Evolutionary conservation across 2,113 vertebrate species (phyloP).

Genomic region (Amazona guildingii): DNA sequence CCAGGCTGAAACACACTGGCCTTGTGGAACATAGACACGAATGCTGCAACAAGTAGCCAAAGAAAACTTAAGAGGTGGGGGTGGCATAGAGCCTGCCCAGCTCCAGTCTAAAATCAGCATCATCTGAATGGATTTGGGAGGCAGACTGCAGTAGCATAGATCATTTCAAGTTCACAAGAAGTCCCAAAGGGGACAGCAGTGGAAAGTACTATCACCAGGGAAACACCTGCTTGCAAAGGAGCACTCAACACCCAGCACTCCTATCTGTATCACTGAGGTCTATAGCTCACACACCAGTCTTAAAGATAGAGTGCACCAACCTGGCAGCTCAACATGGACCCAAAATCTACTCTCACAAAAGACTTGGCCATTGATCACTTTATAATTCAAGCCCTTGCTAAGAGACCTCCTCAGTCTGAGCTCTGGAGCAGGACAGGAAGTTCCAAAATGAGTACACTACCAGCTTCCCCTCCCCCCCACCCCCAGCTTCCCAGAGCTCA

Average conservation of each 20-base stretch:
- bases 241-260: background rate
- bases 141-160: background rate
- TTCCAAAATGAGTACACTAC: background rate
- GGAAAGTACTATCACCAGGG: background rate
- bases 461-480: no score
- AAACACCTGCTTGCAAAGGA: background rate
- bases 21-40: background rate
- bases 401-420: background rate
- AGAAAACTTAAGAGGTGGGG: background rate
- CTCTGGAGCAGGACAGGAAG: background rate
- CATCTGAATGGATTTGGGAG: background rate
- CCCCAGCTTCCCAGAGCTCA: background rate
- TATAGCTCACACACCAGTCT: background rate
- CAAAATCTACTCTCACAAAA: background rate
- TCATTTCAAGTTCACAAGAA: background rate
- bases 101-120: background rate
- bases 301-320: background rate
- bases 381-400: background rate
- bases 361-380: background rate
- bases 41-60: background rate
- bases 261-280: background rate
- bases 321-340: background rate
- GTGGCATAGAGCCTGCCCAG: background rate
- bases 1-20: background rate
- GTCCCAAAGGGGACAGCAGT: background rate